Evolutionary conservation across 1,140 invertebrate genomes (phyloP), one percentile per base, ranked within the genome.

Genomic region (Acromyrmex charruanus): DNA sequence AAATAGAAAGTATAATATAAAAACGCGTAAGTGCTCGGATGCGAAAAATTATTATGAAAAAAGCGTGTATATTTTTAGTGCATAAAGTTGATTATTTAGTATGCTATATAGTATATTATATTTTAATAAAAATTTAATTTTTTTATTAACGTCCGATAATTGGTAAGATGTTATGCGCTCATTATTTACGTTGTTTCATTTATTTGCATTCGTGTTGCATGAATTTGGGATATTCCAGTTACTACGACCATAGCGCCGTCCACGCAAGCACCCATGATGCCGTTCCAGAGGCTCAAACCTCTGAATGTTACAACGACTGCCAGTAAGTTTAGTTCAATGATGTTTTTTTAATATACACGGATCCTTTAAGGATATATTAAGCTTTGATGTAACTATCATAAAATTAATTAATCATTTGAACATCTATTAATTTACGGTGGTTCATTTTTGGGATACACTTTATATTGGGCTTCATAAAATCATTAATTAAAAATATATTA

Each of bases 181-280:
- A 86, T 89, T 86, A 91, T 53, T 79, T 88, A 77, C 72, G 3
- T 81, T 63, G 25, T 86, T 87, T 91, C 89, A 93, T 92, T 94
- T 89, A 91, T 94, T 95, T 93, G 93, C 94, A 95, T 95, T 94
- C 91, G 92, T 95, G 94, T 95, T 95, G 94, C 95, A 95, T 95
- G 95, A 94, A 92, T 94, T 93, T 94, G 92, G 93, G 94, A 92
- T 92, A 94, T 94, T 93, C 77, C 95, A 95, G 95, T 95, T 93
- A 95, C 95, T 87, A 95, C 95, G 85, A 95, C 94, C 44, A 91
- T 94, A 92, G 91, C 91, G 25, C 93, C 94, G 16, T 92, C 94
- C 25, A 95, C 94, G 51, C 91, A 93, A 93, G 89, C 92, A 89
- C 88, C 92, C 79, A 89, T 85, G 75, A 92, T 92, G 87, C 92